Evolutionary conservation across 2,113 vertebrate species (phyloP).

Genomic region (Nipponia nippon): DNA sequence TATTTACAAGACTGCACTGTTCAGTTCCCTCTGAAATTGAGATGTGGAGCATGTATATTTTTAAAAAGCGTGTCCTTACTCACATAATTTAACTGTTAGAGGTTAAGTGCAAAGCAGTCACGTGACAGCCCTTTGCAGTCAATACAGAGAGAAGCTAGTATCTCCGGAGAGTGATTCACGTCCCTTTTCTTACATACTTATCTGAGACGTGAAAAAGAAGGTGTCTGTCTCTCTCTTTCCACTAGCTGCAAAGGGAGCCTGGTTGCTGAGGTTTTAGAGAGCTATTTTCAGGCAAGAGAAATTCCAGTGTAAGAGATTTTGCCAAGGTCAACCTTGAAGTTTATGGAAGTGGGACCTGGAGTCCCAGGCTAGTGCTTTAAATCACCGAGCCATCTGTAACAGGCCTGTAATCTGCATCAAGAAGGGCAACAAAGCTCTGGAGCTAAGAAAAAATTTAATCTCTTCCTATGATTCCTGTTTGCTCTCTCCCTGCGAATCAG

Average conservation of each 20-base stretch:
- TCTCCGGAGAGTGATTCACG: neutral
- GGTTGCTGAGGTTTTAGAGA: neutral
- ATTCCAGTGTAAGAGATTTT: neutral
- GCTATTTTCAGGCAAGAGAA: neutral
- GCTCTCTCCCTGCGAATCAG: neutral
- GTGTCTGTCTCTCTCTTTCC: neutral
- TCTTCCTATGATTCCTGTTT: neutral
- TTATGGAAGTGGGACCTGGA: neutral
- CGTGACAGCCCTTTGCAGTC: neutral
- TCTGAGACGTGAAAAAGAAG: neutral
- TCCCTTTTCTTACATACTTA: neutral
- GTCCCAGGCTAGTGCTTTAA: neutral
- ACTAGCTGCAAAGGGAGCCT: neutral
- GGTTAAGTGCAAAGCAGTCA: neutral
- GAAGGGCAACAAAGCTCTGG: neutral
- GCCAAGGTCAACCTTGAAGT: neutral
- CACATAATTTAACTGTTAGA: neutral
- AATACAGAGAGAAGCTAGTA: neutral
- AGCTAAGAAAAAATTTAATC: neutral
- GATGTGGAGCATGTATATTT: neutral
- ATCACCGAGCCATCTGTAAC: neutral
- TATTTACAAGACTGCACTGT: neutral
- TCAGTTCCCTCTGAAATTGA: neutral
- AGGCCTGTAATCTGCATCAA: neutral
- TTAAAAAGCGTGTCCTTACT: neutral